Percentiles rank a stretch among this genome's conserved stretches.
phyloP scores from a whole-genome alignment of 2,113 vertebrate species.

The Periophthalmodon schlosseri region DNA sequence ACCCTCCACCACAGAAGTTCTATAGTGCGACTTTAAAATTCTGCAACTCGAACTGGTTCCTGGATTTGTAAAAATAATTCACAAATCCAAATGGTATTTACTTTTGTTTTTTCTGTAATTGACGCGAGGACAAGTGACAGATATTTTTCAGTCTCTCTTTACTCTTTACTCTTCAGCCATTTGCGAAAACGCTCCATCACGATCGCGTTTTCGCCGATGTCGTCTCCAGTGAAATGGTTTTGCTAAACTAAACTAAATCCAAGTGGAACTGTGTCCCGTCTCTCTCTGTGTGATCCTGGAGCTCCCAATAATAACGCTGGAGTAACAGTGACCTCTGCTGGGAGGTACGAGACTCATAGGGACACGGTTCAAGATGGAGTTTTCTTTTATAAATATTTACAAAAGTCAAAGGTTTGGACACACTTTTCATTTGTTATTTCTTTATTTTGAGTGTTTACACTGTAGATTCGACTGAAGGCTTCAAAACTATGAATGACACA shows the following conservation, averaged over 20 bases:
- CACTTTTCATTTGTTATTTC: too few relatives aligned
- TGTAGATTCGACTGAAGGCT: too few relatives aligned
- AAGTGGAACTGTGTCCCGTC: background rate
- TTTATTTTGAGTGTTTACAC: too few relatives aligned
- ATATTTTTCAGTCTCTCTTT: constrained; percentile 23
- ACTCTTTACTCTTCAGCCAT: constrained; percentile 20
- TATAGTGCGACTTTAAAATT: too few relatives aligned
- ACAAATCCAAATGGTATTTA: background rate
- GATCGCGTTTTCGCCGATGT: constrained; percentile 11
- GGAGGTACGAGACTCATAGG: constrained; percentile 44
- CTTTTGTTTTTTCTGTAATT: constrained; percentile 6
- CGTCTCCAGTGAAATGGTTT: background rate
- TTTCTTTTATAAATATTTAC: background rate
- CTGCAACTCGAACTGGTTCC: too few relatives aligned
- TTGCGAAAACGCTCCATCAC: constrained; percentile 18
- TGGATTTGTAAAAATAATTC: too few relatives aligned
- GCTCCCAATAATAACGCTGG: constrained; percentile 55
- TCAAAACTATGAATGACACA: too few relatives aligned
- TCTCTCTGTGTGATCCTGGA: constrained; percentile 14
- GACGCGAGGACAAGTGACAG: constrained; percentile 26
- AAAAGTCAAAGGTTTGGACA: background rate
- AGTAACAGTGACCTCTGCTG: constrained; percentile 83
- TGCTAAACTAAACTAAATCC: background rate
- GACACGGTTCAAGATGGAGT: background rate
- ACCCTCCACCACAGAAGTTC: too few relatives aligned